Percentiles rank a stretch among this genome's conserved stretches.
Evolutionary conservation across 2,113 vertebrate genomes (phyloP).

Genomic region (Nanger granti): DNA sequence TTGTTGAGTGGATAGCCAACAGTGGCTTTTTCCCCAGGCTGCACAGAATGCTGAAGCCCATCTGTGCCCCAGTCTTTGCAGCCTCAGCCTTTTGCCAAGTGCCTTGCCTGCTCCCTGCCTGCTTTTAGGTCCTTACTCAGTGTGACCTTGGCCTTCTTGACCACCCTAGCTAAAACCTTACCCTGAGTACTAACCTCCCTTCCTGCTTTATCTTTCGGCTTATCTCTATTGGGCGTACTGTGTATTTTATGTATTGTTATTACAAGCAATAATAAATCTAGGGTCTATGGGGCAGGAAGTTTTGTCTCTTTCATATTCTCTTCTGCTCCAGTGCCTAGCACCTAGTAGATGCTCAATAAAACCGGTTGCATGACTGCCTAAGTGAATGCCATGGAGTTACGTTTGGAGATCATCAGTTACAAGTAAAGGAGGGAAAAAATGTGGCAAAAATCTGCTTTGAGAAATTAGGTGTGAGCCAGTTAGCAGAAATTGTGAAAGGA

Average conservation of each 20-base stretch:
- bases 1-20: background rate
- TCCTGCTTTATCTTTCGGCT: background rate
- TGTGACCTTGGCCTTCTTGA: background rate
- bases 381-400: fast-evolving
- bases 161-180: background rate
- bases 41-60: fast-evolving
- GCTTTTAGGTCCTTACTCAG: background rate
- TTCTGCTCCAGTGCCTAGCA: background rate
- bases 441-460: background rate
- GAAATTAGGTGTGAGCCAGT: background rate
- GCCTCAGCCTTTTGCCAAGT: background rate
- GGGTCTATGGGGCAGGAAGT: background rate
- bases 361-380: background rate
- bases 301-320: background rate
- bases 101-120: background rate
- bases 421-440: background rate
- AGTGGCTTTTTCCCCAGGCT: fast-evolving
- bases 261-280: background rate
- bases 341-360: background rate
- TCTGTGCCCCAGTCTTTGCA: background rate
- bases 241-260: background rate
- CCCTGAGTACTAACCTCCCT: background rate
- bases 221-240: background rate
- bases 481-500: background rate
- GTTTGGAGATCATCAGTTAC: background rate